Conservation (phyloP, 2,113 vertebrate species). For the Rallus limicola region DNA sequence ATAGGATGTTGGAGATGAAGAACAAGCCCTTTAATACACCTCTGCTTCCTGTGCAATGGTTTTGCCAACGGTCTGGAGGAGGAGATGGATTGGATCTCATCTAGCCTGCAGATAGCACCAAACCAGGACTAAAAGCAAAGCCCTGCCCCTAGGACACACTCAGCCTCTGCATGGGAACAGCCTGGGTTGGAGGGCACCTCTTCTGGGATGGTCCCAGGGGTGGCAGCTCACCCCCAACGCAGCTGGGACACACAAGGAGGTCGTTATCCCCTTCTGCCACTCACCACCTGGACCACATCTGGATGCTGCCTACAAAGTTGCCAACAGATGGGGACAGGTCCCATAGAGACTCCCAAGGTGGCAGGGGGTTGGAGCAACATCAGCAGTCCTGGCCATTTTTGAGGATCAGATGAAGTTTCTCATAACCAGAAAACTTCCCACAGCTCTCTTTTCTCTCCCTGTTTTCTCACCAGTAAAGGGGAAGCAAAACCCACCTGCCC, state of each 20-base stretch:
- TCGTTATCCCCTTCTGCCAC: background rate
- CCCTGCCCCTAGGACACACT: background rate
- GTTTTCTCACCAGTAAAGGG: background rate
- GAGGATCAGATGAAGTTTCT: background rate
- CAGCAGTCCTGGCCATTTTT: background rate
- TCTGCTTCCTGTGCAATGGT: background rate
- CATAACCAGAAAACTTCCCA: background rate
- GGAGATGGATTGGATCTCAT: background rate
- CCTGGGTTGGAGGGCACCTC: background rate
- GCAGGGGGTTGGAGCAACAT: accelerated
- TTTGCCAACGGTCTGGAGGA: background rate
- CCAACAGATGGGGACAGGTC: background rate
- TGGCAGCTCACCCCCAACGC: background rate
- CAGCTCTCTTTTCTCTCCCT: background rate
- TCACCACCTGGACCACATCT: background rate
- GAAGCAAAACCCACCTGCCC: background rate
- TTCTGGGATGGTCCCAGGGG: background rate
- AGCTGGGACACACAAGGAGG: background rate
- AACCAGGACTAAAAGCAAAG: background rate
- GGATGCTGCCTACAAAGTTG: background rate
- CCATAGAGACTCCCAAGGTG: accelerated
- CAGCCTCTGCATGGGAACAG: background rate
- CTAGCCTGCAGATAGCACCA: background rate
- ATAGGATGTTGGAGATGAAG: background rate
- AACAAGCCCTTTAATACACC: background rate